Conservation (phyloP, 2,113 vertebrate species). For the Setophaga coronata region DNA sequence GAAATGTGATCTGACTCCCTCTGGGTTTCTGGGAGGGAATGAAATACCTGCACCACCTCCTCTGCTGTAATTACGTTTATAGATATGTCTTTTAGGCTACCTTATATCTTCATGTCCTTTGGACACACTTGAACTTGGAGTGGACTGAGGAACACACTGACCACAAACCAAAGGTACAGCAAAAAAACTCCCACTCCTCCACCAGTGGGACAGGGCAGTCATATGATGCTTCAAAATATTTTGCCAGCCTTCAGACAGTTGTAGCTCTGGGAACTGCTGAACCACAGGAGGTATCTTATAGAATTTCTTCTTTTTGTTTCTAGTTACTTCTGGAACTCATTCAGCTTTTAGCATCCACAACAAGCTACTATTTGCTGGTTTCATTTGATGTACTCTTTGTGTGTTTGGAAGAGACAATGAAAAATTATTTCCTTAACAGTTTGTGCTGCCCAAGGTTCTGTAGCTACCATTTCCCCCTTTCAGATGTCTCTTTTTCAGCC, state of each 20-base stretch:
- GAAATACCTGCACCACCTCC: background rate
- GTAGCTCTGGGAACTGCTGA: background rate
- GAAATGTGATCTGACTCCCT: background rate
- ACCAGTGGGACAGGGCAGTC: background rate
- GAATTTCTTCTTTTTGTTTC: background rate
- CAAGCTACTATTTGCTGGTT: background rate
- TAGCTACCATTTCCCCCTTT: background rate
- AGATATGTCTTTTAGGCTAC: background rate
- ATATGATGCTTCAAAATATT: background rate
- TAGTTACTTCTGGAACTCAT: background rate
- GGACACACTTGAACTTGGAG: background rate
- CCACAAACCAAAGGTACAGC: background rate
- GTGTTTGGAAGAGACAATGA: background rate
- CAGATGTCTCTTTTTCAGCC: background rate
- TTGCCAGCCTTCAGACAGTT: background rate
- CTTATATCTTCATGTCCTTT: background rate
- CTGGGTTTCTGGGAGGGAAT: background rate
- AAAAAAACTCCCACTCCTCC: background rate
- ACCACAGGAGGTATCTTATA: background rate
- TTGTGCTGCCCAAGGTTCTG: background rate
- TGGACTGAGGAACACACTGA: background rate
- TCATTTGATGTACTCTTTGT: background rate
- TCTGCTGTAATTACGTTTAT: background rate
- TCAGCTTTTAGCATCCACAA: background rate
- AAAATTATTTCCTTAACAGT: background rate